Conservation (phyloP, 2,888 invertebrate species). For the Drosophila cognata region DNA sequence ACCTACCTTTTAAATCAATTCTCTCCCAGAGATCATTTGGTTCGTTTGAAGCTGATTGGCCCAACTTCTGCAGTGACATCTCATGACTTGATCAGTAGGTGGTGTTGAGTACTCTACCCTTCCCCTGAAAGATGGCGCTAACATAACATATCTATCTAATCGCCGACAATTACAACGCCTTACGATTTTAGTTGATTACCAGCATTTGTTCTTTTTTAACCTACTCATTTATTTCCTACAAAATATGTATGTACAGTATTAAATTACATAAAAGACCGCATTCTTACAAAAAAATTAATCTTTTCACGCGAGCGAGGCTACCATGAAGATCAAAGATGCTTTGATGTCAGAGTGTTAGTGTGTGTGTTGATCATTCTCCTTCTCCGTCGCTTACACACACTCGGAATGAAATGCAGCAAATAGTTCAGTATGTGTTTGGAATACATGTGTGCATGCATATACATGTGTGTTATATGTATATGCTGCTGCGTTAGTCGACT, state of each 20-base stretch:
- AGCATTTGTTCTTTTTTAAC: slow-evolving; percentile 5
- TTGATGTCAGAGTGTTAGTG: slow-evolving; percentile 2
- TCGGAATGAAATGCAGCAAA: slow-evolving; percentile 74
- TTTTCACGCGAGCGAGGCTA: slow-evolving; percentile 6
- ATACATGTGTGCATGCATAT: slow-evolving; percentile 44
- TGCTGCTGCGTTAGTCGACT: slow-evolving; percentile 20
- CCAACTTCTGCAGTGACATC: too few relatives aligned
- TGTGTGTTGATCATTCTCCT: slow-evolving; percentile 27
- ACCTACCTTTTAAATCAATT: too few relatives aligned
- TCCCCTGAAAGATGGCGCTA: too few relatives aligned
- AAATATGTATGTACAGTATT: slow-evolving; percentile 56
- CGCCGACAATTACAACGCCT: too few relatives aligned
- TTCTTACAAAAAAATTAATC: slow-evolving; percentile 30
- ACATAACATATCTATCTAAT: too few relatives aligned
- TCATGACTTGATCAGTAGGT: neutral
- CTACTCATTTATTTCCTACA: slow-evolving; percentile 51
- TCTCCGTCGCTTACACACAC: slow-evolving; percentile 36
- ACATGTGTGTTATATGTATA: slow-evolving; percentile 11
- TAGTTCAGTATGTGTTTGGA: slow-evolving; percentile 49
- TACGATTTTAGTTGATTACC: neutral
- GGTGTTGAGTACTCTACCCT: neutral
- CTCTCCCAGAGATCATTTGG: too few relatives aligned
- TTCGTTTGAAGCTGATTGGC: too few relatives aligned
- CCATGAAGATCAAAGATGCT: slow-evolving; percentile 25
- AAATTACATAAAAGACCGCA: slow-evolving; percentile 43